These are phyloP conservation scores for Drosophila ohnishii DNA, from an alignment of 1,140 invertebrate genomes.

Conservation along the genomic window DNA sequence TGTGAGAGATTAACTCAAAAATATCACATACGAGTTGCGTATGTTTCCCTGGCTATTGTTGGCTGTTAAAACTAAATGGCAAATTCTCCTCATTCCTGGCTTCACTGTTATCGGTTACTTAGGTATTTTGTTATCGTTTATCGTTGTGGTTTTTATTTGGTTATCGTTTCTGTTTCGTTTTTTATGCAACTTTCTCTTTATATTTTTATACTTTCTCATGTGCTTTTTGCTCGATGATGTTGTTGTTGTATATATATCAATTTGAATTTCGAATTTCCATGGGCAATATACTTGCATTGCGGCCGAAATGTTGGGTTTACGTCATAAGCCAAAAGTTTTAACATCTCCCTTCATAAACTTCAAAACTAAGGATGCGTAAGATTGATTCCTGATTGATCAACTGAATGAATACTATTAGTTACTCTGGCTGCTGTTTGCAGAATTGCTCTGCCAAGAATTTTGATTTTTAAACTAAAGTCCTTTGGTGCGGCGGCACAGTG, in stretches of 20 bases:
- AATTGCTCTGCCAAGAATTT: slow-evolving; percentile 43
- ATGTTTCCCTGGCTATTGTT: slow-evolving; percentile 83
- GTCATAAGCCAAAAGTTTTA: slow-evolving; percentile 75
- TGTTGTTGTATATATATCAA: slow-evolving; percentile 81
- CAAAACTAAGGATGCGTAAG: slow-evolving; percentile 67
- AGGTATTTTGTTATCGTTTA: slow-evolving; percentile 58
- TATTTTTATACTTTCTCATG: slow-evolving; percentile 68
- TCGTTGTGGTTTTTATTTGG: slow-evolving; percentile 49
- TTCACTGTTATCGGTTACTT: slow-evolving; percentile 48
- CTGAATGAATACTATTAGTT: slow-evolving; percentile 38
- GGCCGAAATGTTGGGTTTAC: slow-evolving; percentile 59
- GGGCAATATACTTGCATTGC: slow-evolving; percentile 29
- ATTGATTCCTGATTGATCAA: slow-evolving; percentile 48
- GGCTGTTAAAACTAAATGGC: slow-evolving; percentile 81
- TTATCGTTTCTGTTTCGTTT: slow-evolving; percentile 30
- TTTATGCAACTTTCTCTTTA: slow-evolving; percentile 70
- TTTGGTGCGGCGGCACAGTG: slow-evolving; percentile 60
- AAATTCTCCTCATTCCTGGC: slow-evolving; percentile 25
- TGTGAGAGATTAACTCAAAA: slow-evolving; percentile 77
- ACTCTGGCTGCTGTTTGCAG: slow-evolving; percentile 27
- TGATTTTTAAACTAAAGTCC: slow-evolving; percentile 50
- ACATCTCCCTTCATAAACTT: slow-evolving; percentile 60
- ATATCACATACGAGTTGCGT: slow-evolving; percentile 83
- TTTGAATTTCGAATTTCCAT: slow-evolving; percentile 59
- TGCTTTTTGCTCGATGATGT: slow-evolving; percentile 47